Base-by-base conservation (phyloP, 2,888 invertebrate species). In the Drosophila differens region DNA sequence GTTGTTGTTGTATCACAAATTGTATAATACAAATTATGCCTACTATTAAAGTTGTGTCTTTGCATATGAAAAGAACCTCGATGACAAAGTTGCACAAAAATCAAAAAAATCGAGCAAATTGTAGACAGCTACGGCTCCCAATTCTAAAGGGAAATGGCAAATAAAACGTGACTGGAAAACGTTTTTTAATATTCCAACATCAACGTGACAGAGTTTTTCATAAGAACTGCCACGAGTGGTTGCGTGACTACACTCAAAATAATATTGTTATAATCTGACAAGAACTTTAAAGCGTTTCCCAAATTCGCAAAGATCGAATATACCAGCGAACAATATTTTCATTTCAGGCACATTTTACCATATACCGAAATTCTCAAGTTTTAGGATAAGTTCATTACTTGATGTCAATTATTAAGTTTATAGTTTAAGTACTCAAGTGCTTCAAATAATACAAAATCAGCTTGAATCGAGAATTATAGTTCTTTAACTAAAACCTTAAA, bases 171-270 rank as follows among this genome's bases (percentile, higher is more conserved):
- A 67, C 35, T 53, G 61, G 19, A 81, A 78, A 76, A 60, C 62
- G 47, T 62, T 78, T 77, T 79, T 65, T 67, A 79, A 81, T 78
- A 32, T 76, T 64, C 35, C 78, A 68, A 25, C 41, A 65, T 59
- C 67, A 71, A 81, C 81, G 77, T 79, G 79, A 81, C 81, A 39
- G 79, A 63, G 58, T 79, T 79, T 69, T 63, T 19, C 64, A 81
- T 51, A 61, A 73, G 74, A 55, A 28, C 28, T 25, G 22, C 4
- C 4, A 7, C 12, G 35, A 25, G 25, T 10, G 6, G 6, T 33
- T 37, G 19, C n/a, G 7, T 7, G 28, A 39, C 28, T 57, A 57
- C 57, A 57, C 57, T 57, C 4, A 25, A 3, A 16, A 33, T 35
- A 54, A 28, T 6, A 28, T 12, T 9, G 1, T 47, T 25, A 0